These are phyloP conservation scores for Pantelozetes paolii DNA, from an alignment of 2,888 invertebrate genomes.

Conservation along the genomic window DNA sequence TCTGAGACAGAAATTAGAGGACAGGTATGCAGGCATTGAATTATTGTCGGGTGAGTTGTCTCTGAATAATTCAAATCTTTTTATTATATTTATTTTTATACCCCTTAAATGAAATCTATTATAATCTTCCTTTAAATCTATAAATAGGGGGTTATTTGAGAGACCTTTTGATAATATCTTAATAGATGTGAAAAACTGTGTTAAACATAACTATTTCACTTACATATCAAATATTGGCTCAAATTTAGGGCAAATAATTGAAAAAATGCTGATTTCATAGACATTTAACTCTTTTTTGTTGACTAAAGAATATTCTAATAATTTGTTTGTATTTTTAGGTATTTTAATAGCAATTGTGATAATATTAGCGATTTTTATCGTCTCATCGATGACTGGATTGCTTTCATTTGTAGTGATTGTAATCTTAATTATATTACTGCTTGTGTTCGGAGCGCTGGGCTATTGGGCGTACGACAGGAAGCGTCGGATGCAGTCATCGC, in stretches of 20 bases:
- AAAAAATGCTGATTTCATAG: too few relatives aligned
- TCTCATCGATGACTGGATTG: neutral
- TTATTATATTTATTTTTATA: too few relatives aligned
- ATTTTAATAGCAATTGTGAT: conserved; percentile 6
- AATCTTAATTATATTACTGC: neutral
- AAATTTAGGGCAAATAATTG: too few relatives aligned
- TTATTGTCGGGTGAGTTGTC: neutral
- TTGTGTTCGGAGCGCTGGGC: neutral
- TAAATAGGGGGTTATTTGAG: too few relatives aligned
- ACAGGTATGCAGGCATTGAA: conserved; percentile 20
- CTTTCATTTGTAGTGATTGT: neutral
- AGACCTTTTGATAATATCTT: too few relatives aligned
- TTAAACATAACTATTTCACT: too few relatives aligned
- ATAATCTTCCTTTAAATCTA: neutral
- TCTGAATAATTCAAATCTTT: neutral
- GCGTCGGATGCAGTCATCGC: neutral
- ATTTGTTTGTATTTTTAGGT: neutral
- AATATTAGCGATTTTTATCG: neutral
- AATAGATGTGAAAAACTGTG: too few relatives aligned
- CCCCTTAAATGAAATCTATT: too few relatives aligned
- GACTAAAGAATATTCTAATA: too few relatives aligned
- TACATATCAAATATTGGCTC: too few relatives aligned
- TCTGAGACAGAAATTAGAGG: conserved; percentile 15
- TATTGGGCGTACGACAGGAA: conserved; percentile 17
- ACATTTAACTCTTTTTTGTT: too few relatives aligned